Percentiles rank a stretch among this genome's conserved stretches.
These are phyloP conservation scores for Caenorhabditis tropicalis DNA, from an alignment of 1,140 invertebrate species.

Conservation along the genomic window DNA sequence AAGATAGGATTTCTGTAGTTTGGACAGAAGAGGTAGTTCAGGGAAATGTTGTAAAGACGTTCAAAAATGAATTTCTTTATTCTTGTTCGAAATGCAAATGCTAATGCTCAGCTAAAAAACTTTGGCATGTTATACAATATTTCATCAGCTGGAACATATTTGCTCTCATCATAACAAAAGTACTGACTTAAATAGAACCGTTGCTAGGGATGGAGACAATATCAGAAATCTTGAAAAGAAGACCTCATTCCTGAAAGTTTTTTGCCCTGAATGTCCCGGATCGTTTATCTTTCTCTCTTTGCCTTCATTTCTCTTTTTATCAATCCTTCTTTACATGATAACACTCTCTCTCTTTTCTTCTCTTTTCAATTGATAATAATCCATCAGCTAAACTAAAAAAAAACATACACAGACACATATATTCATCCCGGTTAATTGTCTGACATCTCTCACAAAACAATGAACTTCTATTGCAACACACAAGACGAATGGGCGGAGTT, in stretches of 20 bases:
- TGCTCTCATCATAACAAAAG: no score
- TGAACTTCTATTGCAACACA: constrained; percentile 35
- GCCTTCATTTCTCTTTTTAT: not conserved
- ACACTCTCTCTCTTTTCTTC: not conserved
- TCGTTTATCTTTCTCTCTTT: not conserved
- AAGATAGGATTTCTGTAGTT: no score
- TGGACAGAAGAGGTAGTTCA: no score
- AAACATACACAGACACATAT: not conserved
- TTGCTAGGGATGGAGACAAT: no score
- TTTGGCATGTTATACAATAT: no score
- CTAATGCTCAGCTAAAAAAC: no score
- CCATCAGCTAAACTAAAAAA: constrained; percentile 1
- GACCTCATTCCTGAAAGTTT: not conserved
- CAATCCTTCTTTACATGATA: not conserved
- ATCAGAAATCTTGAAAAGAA: not conserved
- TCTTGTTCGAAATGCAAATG: no score
- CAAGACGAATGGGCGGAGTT: not conserved
- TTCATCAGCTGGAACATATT: no score
- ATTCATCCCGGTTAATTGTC: not conserved
- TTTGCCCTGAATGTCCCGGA: not conserved
- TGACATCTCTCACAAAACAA: not conserved
- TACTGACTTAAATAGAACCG: no score
- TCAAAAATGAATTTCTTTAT: no score
- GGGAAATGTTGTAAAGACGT: no score
- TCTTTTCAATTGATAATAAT: not conserved